Base-by-base conservation (phyloP, 2,888 invertebrate species). In the Lochmaea capreae region DNA sequence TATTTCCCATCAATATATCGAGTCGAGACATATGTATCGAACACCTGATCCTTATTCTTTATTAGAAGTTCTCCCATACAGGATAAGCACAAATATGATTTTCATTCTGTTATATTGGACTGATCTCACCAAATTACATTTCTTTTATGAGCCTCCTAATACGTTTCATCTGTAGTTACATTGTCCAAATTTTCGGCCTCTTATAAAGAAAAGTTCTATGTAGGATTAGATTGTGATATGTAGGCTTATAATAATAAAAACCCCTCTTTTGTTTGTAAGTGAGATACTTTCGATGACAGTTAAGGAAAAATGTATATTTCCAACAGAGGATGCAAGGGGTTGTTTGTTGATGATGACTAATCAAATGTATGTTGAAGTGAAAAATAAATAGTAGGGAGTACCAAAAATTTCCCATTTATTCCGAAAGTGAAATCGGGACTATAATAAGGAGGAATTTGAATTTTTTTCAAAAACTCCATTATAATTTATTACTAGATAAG, bases 41-140 rank as follows among this genome's bases (percentile, higher is more conserved):
- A 75, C 72, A 75, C 72, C 75, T 72, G 72, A 72, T 72, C 61
- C 70, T 61, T 54, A 57, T 71, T 65, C 52, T 72, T 72, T 69
- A 67, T 71, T 71, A 65, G 67, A 71, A 58, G 67, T 54, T 66
- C 57, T 68, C 70, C 26, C 58, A 67, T 63, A 68, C 43, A 65
- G 65, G 59, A 71, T 62, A 52, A 65, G 16, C 57, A 46, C 59
- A 71, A 74, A 74, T 66, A 70, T 62, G 70, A 67, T 70, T 74
- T 74, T 74, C 70, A 74, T 72, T 71, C 62, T 61, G 58, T 65
- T 66, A 67, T 70, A 33, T 75, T 75, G 75, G 49, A 75, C 65
- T 65, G 69, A 65, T 58, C 63, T 66, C 65, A 43, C 66, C n/a
- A 72, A 75, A 75, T 74, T 71, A 74, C 74, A 74, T 68, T 72